A percentile compares a stretch with the other conserved stretches of the same genome.
phyloP scores from a whole-genome alignment of 1,140 invertebrate genomes.

The Octopus bimaculoides region DNA sequence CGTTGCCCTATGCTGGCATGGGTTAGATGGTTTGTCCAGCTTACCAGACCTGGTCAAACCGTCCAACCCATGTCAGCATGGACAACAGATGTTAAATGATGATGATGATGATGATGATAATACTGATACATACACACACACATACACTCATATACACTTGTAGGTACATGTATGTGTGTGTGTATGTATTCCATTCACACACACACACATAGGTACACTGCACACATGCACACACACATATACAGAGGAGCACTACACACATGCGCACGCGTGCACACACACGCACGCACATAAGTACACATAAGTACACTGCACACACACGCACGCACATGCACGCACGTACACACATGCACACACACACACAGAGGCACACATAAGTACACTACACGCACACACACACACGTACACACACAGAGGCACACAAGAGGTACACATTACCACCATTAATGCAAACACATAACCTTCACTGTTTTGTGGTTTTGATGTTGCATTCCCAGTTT shows the following conservation, averaged over 20 bases:
- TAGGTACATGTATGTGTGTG: no score
- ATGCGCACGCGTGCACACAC: no score
- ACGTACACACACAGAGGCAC: background rate
- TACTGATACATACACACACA: no score
- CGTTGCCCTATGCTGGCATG: no score
- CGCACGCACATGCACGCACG: background rate
- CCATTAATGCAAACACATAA: conserved; percentile 6
- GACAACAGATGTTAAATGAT: no score
- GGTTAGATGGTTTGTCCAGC: no score
- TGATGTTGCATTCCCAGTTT: conserved; percentile 11
- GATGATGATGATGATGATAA: no score
- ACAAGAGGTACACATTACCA: conserved; percentile 22
- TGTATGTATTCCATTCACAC: no score
- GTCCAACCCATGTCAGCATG: no score
- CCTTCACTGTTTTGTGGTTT: background rate
- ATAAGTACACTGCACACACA: conserved; percentile 5
- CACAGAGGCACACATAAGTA: conserved; percentile 13
- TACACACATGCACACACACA: conserved; percentile 17
- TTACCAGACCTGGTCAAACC: no score
- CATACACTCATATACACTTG: no score
- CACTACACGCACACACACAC: conserved; percentile 8
- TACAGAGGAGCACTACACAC: background rate
- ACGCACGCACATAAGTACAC: conserved; percentile 11
- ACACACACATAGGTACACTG: no score
- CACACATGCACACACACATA: background rate